These are phyloP conservation scores for Brenthis ino DNA, from an alignment of 2,888 invertebrate genomes.

Conservation along the genomic window DNA sequence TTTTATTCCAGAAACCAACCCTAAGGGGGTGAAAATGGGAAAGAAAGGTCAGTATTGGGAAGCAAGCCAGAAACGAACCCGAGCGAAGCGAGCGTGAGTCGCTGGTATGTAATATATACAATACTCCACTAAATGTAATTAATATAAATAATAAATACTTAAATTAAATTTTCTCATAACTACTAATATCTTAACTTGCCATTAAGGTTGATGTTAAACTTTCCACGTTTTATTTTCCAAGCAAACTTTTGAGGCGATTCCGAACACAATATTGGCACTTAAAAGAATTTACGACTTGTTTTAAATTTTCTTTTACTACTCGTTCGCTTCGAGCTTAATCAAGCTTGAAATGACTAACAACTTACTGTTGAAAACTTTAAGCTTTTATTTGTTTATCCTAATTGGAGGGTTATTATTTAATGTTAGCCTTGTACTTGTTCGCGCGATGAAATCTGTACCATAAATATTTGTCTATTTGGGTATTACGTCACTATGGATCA, in stretches of 20 bases:
- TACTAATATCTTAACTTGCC: neutral
- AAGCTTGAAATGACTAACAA: conserved; percentile 30
- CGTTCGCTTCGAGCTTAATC: conserved; percentile 31
- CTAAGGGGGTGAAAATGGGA: no score
- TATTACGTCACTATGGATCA: no score
- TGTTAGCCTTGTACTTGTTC: neutral
- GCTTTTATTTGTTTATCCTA: conserved; percentile 10
- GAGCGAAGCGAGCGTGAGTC: no score
- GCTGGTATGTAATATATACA: no score
- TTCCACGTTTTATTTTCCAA: conserved; percentile 34
- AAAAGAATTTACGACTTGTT: conserved; percentile 38
- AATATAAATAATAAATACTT: no score
- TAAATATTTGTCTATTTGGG: no score
- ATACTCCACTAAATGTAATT: no score
- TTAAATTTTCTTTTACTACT: conserved; percentile 37
- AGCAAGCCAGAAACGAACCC: no score
- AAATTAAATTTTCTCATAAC: no score
- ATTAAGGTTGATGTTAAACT: conserved; percentile 35
- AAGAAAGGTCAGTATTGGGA: no score
- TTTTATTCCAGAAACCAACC: no score
- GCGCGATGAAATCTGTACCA: no score
- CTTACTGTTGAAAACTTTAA: conserved; percentile 12
- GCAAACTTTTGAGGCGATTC: conserved; percentile 33
- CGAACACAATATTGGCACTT: conserved; percentile 39
- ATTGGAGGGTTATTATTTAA: conserved; percentile 4